Base-by-base conservation (phyloP, 2,888 invertebrate genomes). In the Cantharis lateralis region DNA sequence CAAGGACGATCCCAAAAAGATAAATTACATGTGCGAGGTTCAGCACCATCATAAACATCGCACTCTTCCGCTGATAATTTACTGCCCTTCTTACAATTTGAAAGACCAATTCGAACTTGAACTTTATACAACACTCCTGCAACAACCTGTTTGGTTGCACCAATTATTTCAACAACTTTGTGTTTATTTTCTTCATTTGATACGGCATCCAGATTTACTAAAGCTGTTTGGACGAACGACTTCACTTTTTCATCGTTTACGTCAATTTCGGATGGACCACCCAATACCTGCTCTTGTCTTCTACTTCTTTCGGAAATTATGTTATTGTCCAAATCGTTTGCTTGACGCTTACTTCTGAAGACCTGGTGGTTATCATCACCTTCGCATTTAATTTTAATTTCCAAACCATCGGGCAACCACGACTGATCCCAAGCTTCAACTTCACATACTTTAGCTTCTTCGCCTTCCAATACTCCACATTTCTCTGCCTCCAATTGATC, bases 1-100 rank as follows among this genome's bases (percentile, higher is more conserved):
- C 92, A 93, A 1, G 91, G 89, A 82, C 89, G 89, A 71, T 91
- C 90, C 92, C 91, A 92, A 28, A 92, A 87, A 64, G 85, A 80
- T 24, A 92, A 83, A 28, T 88, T 80, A 82, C 92, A 93, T 1
- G 82, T 78, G 13, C 84, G 82, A 28, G 83, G 81, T 20, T 84
- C 82, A 0, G 86, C 80, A 28, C 86, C 82, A 63, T 86, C 76
- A 62, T 84, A 82, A n/a, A 83, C 72, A n/a, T 77, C 78, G 48
- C 83, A 82, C 3, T 81, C 81, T 18, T 82, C 82, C 13, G 82
- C 75, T 74, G 85, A 82, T 62, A 82, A 82, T 48, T 83, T 82
- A 32, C 82, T 83, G 62, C 61, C 71, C 79, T 89, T 90, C 10
- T 85, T 82, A 79, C 92, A 92, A 74, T 88, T 88, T 10, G 91